These are phyloP conservation scores for Holcopasites calliopsidis DNA, from an alignment of 1,140 invertebrate genomes.

Conservation along the genomic window DNA sequence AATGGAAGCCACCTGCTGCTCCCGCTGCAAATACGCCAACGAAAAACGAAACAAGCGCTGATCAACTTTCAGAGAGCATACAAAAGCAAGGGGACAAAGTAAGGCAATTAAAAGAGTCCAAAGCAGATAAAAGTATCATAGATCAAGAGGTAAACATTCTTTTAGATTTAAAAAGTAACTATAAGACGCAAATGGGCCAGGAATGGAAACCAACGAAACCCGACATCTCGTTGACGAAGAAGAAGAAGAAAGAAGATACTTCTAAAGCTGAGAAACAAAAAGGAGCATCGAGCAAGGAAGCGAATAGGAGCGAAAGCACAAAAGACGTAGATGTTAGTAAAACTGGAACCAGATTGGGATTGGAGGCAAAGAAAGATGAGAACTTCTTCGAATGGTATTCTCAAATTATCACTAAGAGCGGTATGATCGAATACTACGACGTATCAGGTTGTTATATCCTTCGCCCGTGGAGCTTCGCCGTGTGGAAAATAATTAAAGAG, in stretches of 20 bases:
- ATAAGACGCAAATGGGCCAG: constrained; percentile 86
- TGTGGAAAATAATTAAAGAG: constrained; percentile 96
- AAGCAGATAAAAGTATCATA: constrained; percentile 64
- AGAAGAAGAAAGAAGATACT: constrained; percentile 59
- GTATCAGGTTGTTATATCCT: constrained; percentile 99
- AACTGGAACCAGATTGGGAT: constrained; percentile 94
- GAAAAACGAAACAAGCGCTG: no score
- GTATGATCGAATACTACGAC: constrained; percentile 99
- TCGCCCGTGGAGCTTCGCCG: constrained; percentile 96
- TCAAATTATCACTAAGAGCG: constrained; percentile 97
- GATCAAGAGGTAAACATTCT: constrained; percentile 74
- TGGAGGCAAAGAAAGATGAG: constrained; percentile 96
- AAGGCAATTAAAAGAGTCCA: constrained; percentile 77
- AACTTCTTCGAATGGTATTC: constrained; percentile 99
- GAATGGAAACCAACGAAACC: constrained; percentile 78
- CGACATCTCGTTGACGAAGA: constrained; percentile 4
- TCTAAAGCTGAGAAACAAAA: constrained; percentile 16
- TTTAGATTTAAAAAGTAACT: constrained; percentile 87
- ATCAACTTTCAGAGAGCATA: constrained; percentile 68
- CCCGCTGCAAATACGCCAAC: no score
- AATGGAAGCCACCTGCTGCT: no score
- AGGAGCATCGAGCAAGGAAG: constrained; percentile 15
- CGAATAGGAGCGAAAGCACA: constrained; percentile 25
- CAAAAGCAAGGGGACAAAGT: constrained; percentile 62
- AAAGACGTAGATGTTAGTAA: constrained; percentile 81